Evolutionary conservation across 1,140 invertebrate genomes (phyloP), one percentile per base, ranked within the genome.

Genomic region (Sinella curviseta): DNA sequence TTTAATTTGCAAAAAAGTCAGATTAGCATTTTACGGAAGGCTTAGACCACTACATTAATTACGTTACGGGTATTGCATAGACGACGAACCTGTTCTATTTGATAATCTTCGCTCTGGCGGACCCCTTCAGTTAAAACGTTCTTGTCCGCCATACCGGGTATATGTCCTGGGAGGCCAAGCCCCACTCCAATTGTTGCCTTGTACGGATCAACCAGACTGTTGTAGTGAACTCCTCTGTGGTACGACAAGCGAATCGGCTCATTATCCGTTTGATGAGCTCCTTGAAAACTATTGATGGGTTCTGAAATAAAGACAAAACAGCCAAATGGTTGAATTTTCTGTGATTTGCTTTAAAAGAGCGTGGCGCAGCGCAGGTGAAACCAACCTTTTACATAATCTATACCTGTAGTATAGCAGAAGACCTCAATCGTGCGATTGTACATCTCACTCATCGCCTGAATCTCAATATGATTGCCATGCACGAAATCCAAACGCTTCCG

Each of bases 401-500:
- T 87, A 95, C 94, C 92, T 85, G 91, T 90, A 84, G 92, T 91
- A 85, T 97, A 97, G 85, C 95, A 94, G 87, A 95, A 97, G 3
- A 97, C 93, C 88, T 97, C 95, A 81, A 97, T 93, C n/a, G 93
- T 93, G 82, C 95, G 89, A 87, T 95, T 96, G 86, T 95, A 97
- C 87, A 97, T 92, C 89, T 97, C 95, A 81, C 93, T 94, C 89
- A 97, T 92, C 33, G 95, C 95, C 87, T 97, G 95, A 85, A 97
- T 95, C 88, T 97, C 95, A 83, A 97, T 92, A 86, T 97, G 95
- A 88, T 97, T 97, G 54, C 95, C 95, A 88, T 97, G 95, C 65
- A 94, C 93, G 86, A 92, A 91, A 80, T 93, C 91, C 78, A 90
- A 88, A 12, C 93, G 88, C 87, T 95, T 95, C 28, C 95, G 89